Evolutionary conservation across 2,113 vertebrate genomes (phyloP).

Genomic region (Genyomyrus donnyi): DNA sequence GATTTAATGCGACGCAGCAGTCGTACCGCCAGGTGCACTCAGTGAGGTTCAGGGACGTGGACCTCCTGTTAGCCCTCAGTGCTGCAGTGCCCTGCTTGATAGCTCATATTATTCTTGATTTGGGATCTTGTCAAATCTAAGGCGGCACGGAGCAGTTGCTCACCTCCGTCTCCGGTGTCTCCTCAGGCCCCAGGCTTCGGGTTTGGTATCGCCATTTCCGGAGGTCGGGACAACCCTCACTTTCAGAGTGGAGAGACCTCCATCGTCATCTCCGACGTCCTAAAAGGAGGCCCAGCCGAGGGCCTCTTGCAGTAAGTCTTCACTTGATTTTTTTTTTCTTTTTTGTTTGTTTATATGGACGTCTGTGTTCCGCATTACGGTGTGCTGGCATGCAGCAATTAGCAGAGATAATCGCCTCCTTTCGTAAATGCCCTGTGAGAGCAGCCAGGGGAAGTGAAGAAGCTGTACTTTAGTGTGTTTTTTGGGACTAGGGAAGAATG

Average conservation of each 20-base stretch:
- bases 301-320: conserved; percentile 89
- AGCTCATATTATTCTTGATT: neutral
- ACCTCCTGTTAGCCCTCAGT: neutral
- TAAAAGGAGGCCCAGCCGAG: conserved; percentile 95
- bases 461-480: neutral
- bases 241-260: conserved; percentile 98
- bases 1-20: neutral
- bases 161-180: neutral
- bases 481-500: neutral
- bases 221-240: conserved; percentile 96
- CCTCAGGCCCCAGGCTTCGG: conserved; percentile 92
- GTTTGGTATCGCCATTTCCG: conserved; percentile 97
- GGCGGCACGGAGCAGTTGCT: neutral
- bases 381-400: neutral
- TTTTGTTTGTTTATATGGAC: neutral
- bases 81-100: neutral
- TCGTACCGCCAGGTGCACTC: neutral
- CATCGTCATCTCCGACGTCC: conserved; percentile 96
- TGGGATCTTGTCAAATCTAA: neutral
- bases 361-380: neutral
- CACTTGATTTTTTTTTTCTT: neutral
- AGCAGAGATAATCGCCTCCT: neutral
- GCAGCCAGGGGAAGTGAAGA: neutral
- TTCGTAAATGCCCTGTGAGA: neutral
- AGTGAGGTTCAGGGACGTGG: neutral